Conservation (phyloP, 1,140 invertebrate genomes). For the Musca domestica region DNA sequence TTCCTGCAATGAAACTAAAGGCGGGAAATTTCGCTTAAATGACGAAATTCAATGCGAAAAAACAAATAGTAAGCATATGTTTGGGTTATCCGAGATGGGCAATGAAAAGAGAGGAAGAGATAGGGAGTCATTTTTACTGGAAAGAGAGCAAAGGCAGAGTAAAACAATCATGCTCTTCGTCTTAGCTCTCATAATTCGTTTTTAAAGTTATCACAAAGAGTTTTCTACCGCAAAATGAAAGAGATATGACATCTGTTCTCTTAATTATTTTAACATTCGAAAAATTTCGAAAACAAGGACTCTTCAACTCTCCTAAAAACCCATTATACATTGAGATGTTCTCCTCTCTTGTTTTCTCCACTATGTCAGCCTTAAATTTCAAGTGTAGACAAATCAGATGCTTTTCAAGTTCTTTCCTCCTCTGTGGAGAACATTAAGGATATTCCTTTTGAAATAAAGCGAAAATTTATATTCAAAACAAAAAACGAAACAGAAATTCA, state of each 20-base stretch:
- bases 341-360: too few species aligned
- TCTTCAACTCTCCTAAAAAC: not conserved
- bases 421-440: too few species aligned
- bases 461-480: constrained; percentile 16
- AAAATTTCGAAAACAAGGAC: not conserved
- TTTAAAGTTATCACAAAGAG: not conserved
- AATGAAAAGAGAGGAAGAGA: constrained; percentile 2
- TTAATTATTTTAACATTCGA: too few species aligned
- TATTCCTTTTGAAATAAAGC: not conserved
- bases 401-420: too few species aligned
- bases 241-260: too few species aligned
- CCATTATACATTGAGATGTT: too few species aligned
- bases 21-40: constrained; percentile 3
- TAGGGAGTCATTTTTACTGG: too few species aligned
- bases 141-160: too few species aligned
- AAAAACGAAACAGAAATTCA: not conserved
- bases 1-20: constrained; percentile 4
- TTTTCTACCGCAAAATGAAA: not conserved
- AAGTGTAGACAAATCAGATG: too few species aligned
- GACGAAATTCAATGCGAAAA: not conserved
- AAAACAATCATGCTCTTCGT: too few species aligned
- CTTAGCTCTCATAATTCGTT: not conserved
- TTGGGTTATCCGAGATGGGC: not conserved
- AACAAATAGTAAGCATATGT: constrained; percentile 15
- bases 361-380: too few species aligned